Evolutionary conservation across 2,113 vertebrate genomes (phyloP).

Genomic region (Lophura nycthemera): DNA sequence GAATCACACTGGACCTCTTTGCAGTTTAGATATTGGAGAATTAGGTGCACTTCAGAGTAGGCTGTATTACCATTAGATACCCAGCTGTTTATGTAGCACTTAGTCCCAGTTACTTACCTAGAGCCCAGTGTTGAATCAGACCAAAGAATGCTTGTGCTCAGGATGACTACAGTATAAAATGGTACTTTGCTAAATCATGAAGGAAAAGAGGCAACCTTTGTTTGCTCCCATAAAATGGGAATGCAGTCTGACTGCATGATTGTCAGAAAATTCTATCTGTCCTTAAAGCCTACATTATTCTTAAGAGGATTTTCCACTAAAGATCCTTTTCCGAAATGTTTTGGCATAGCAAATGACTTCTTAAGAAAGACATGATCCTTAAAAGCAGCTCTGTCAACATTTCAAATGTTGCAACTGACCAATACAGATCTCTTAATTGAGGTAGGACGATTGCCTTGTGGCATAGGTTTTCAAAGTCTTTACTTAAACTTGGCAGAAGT

Average conservation of each 20-base stretch:
- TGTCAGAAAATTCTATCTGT: background rate
- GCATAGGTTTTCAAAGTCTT: conserved; percentile 36
- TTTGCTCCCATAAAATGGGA: background rate
- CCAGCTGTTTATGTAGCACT: background rate
- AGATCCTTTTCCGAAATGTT: background rate
- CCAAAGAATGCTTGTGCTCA: background rate
- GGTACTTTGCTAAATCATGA: background rate
- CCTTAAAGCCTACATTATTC: background rate
- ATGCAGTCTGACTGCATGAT: background rate
- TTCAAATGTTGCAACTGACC: background rate
- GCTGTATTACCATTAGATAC: background rate
- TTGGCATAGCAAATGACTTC: background rate
- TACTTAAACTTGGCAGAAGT: conserved; percentile 56
- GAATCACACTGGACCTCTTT: background rate
- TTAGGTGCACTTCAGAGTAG: background rate
- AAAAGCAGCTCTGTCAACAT: conserved; percentile 8
- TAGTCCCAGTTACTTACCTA: background rate
- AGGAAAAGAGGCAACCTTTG: background rate
- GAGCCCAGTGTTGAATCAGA: background rate
- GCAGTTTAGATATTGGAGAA: background rate
- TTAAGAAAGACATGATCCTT: background rate
- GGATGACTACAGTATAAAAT: background rate
- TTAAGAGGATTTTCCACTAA: background rate
- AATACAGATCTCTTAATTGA: background rate
- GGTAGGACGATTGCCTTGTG: background rate